Base-by-base conservation (phyloP, 2,797 vertebrate genomes). In the Sebastolobus alascanus region DNA sequence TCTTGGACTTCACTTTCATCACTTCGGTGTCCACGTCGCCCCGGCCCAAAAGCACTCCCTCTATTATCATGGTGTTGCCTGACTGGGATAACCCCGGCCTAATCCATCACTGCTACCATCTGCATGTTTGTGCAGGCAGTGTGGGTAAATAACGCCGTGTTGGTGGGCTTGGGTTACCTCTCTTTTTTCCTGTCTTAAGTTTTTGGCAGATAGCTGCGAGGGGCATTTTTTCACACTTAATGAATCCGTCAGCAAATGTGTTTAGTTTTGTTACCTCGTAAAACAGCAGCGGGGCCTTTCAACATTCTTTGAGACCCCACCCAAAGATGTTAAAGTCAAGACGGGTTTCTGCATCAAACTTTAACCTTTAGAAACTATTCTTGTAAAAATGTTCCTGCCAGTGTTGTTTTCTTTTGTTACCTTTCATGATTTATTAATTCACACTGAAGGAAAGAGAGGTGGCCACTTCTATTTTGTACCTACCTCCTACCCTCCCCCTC, bases 81-180 rank as follows among this genome's bases (percentile, higher is more conserved):
- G 87, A 90, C 93, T 80, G 76, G 89, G 85, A 79, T 93, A 90
- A 93, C 90, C 90, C 81, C 59, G 10, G 78, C 76, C 93, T 94
- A 94, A 95, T 96, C 94, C 93, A 94, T 96, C 95, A 95, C 89
- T 89, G 93, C 84, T 89, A 86, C 84, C 87, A 85, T 90, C 89
- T 86, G 89, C 91, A 82, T 91, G 95, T 96, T 94, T 94, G 94
- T 90, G 92, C 94, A 95, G 92, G 93, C 92, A 65, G 71, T 72
- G 77, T 79, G 92, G 90, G 93, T 94, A 95, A 95, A 95, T 90
- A 95, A 87, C 8, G 60, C 87, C 6, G 76, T 90, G 92, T 89
- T 93, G 91, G 90, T 94, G 94, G 93, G 92, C 92, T 95, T 83
- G 69, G 76, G 92, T 92, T 94, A 91, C 94, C 50, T 13, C 90